A percentile compares a stretch with the other conserved stretches of the same genome.
Conservation (phyloP, 2,113 vertebrate species). For the Leiothrix lutea region DNA sequence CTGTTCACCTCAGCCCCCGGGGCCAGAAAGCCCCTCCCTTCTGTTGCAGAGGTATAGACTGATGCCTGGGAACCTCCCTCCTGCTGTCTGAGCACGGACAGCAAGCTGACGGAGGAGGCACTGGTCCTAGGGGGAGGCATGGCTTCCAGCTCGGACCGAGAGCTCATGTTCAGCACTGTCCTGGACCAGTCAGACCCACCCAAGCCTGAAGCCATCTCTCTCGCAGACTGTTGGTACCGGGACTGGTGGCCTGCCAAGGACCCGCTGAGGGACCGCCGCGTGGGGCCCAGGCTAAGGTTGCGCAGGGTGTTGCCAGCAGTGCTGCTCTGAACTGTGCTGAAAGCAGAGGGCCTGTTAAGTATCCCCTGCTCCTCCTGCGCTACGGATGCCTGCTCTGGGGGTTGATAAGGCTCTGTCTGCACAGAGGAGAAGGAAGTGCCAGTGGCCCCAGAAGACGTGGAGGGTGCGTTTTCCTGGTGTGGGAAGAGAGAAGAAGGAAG, state of each 20-base stretch:
- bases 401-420: conserved; percentile 86
- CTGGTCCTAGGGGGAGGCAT: conserved; percentile 95
- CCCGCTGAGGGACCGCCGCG: conserved; percentile 78
- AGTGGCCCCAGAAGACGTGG: conserved; percentile 78
- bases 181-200: conserved; percentile 88
- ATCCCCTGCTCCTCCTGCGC: conserved; percentile 82
- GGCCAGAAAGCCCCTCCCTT: conserved; percentile 87
- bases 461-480: conserved; percentile 77
- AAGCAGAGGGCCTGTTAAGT: conserved; percentile 89
- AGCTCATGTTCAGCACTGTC: conserved; percentile 84
- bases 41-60: conserved; percentile 95
- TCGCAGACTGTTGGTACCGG: conserved; percentile 73
- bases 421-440: conserved; percentile 91
- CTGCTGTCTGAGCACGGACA: conserved; percentile 91
- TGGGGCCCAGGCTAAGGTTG: conserved; percentile 83
- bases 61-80: conserved; percentile 89
- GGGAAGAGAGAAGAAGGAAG: conserved; percentile 80
- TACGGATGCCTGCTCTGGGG: conserved; percentile 82
- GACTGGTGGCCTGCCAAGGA: conserved; percentile 76
- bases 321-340: conserved; percentile 94
- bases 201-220: conserved; percentile 78
- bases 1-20: conserved; percentile 76
- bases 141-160: conserved; percentile 74
- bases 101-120: conserved; percentile 91
- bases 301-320: conserved; percentile 84